Evolutionary conservation across 2,888 invertebrate species (phyloP), one percentile per base, ranked within the genome.

Genomic region (Cephus sareptanus): DNA sequence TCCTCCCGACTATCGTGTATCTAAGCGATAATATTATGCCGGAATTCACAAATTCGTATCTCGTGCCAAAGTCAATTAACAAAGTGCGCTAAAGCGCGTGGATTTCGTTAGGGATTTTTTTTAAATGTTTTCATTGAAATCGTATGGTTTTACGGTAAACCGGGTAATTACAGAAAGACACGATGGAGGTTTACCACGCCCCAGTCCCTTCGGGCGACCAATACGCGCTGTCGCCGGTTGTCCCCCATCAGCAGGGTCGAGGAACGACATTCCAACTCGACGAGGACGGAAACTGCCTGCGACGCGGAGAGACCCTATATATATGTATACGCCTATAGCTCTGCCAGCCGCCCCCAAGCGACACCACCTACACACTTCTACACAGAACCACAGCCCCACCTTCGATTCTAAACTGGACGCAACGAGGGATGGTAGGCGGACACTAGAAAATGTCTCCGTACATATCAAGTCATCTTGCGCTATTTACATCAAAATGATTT

Each of bases 111-210:
- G 34, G 23, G 15, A 34, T 31, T 30, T 31, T 30, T 31, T 31
- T 75, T 31, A 30, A 35, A 71, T 77, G 11, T n/a, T 40, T 70
- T 35, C 35, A 9, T 35, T 74, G 34, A 74, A 34, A 74, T 35
- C 30, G 6, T 74, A 74, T 3, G 35, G 56, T 56, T 23, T 56
- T 56, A 56, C 56, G 9, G 56, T 74, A 79, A 15, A 34, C 77
- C 76, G 78, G 81, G 80, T 85, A 89, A 89, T 89, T 89, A 89
- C 87, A 83, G 84, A 87, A 86, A 88, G 86, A 87, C 85, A 75
- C 88, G 84, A 91, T 90, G 91, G 91, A 89, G 90, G 88, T 83
- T 88, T 85, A 89, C 91, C 91, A 91, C 91, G 91, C 91, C 91
- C 87, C 83, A 91, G 91, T 90, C 91, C 87, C 88, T 87, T 83